phyloP scores from a whole-genome alignment of 2,113 vertebrate species.

The Poeciliopsis turrubarensis region DNA sequence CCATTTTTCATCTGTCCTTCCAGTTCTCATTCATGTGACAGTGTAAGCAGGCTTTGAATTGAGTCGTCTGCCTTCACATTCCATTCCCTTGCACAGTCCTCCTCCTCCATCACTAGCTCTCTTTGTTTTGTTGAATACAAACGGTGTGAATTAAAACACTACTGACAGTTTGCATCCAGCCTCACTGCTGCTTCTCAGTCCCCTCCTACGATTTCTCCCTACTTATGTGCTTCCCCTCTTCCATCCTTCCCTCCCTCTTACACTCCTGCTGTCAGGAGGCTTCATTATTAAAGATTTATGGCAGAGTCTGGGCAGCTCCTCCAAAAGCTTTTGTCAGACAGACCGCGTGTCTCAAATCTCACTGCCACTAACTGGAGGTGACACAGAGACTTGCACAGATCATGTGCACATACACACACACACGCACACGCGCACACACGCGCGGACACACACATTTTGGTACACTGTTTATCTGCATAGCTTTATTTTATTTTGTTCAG shows the following conservation, averaged over 20 bases:
- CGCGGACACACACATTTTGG: slow-evolving; percentile 18
- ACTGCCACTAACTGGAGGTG: slow-evolving; percentile 70
- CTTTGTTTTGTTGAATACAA: slow-evolving; percentile 63
- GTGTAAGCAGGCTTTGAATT: slow-evolving; percentile 26
- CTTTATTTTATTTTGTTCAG: slow-evolving; percentile 10
- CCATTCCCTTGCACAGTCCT: slow-evolving; percentile 4
- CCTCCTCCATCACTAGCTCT: slow-evolving; percentile 30
- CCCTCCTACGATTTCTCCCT: slow-evolving; percentile 47
- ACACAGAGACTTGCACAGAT: slow-evolving; percentile 52
- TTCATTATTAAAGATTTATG: slow-evolving; percentile 81
- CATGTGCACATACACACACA: slow-evolving; percentile 15
- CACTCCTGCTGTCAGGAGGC: slow-evolving; percentile 76
- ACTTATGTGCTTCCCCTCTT: slow-evolving; percentile 19
- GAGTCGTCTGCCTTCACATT: slow-evolving; percentile 38
- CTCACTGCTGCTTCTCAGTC: slow-evolving; percentile 42
- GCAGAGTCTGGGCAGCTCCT: slow-evolving; percentile 71
- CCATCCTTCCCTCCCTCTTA: neutral
- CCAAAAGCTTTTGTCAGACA: slow-evolving; percentile 78
- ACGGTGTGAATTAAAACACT: slow-evolving; percentile 67
- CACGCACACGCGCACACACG: slow-evolving; percentile 9
- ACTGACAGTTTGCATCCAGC: slow-evolving; percentile 72
- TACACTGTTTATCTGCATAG: neutral
- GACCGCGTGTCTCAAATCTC: slow-evolving; percentile 72
- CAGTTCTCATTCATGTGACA: slow-evolving; percentile 12
- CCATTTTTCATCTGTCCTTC: slow-evolving; percentile 23